Evolutionary conservation across 2,888 invertebrate species (phyloP), one percentile per base, ranked within the genome.

Genomic region (Temnothorax ravouxi): DNA sequence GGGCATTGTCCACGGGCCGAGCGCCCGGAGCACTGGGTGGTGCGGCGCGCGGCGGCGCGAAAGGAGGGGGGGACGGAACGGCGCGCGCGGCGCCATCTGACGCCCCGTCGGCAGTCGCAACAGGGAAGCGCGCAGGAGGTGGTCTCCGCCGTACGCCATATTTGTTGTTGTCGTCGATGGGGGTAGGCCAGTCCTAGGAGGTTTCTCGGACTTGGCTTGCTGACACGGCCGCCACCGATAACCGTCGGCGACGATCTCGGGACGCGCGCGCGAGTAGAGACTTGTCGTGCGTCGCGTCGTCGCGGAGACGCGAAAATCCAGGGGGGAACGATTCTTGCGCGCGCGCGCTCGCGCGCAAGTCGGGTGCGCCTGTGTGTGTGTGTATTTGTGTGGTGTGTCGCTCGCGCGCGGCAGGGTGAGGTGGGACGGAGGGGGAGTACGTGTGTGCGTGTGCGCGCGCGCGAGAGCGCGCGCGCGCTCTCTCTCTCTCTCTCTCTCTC

Each of bases 161-260:
- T 97, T 97, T 97, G 97, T 97, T 97, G 96, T 97, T 97, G 96
- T 97, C 96, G 96, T 96, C 96, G 95, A 96, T 96, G 96, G 96
- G 66, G 96, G 96, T 96, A 96, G 95, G 95, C 92, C 87, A 90
- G 85, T 84, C 25, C 86, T 25, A 25, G 62, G 66, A 85, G 83
- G 86, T 84, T 71, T 83, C 47, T 47, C 34, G 9, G 54, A 56
- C 38, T 41, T 77, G 71, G 62, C 34, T 88, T 83, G 87, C 76
- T 64, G 47, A 44, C 61, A 15, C 29, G 29, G 25, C 75, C 47
- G 6, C 52, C 41, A 54, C n/a, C n/a, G 50, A 3, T 44, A 75
- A 59, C 44, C 44, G 25, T 61, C 59, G 13, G 44, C 74, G n/a
- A 1, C 66, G 18, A 9, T 25, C 47, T 0, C 66, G 38, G 52